Evolutionary conservation across 2,113 vertebrate species (phyloP), one percentile per base, ranked within the genome.

Genomic region (Ursus arctos): DNA sequence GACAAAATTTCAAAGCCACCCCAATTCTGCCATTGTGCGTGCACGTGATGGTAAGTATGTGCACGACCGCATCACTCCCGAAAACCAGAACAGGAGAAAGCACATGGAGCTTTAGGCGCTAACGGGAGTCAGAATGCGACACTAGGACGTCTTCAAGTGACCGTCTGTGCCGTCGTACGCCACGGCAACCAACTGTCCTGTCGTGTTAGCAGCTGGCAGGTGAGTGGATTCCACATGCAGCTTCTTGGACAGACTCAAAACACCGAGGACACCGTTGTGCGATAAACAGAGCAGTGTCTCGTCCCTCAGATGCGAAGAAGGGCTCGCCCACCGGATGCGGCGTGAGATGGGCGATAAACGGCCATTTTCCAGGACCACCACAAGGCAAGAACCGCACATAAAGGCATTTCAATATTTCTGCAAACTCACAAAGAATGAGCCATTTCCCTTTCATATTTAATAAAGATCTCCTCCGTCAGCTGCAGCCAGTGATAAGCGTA

Each of bases 401-500:
- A 61, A 97, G 76, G 97, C 96, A 97, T 98, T 94, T 98, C 97
- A 36, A 83, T 97, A 97, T 98, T 98, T 97, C 97, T 72, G 91
- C 24, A 97, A 93, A 98, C 96, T 94, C 95, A 77, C 94, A 97
- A 96, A 97, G 97, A 89, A 65, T 7, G 71, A 97, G 85, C 36
- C 47, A n/a, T 51, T 72, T 95, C 76, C 91, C 93, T 98, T 98
- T 98, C 94, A 63, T 98, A 95, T 97, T 98, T 98, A 98, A 98
- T 98, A 98, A 98, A 98, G 98, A 98, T 97, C 98, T 98, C 95
- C 89, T 89, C 97, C 84, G 98, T 98, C 98, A 97, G 98, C 98
- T 98, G 98, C 97, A 98, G 98, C 92, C 65, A 8, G 97, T 0
- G 98, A 98, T 99, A 98, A 99, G 98, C 97, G 82, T 97, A 98